These are phyloP conservation scores for Apostichopus japonicus DNA, from an alignment of 35 echinoderm and acorn worm species.

Conservation along the genomic window DNA sequence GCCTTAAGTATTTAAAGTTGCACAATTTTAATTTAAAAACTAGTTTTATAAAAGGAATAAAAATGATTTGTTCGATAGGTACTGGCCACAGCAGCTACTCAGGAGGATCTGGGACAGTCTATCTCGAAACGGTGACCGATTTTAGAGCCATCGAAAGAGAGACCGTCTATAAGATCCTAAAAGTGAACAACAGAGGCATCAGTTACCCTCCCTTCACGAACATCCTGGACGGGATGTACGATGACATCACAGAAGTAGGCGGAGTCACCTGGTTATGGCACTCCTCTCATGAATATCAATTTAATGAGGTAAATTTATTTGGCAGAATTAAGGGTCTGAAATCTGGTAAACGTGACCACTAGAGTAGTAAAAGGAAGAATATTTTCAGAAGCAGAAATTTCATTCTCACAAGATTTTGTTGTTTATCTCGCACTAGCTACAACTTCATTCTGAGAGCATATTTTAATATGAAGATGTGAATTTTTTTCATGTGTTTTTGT, in stretches of 20 bases:
- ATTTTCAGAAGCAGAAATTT: too few species aligned
- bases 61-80: background rate
- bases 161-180: conserved; percentile 71
- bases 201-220: conserved; percentile 65
- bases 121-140: conserved; percentile 63
- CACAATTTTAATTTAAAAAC: background rate
- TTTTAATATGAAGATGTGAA: too few species aligned
- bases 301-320: conserved; percentile 71
- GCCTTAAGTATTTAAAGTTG: too few species aligned
- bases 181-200: conserved; percentile 77
- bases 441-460: too few species aligned
- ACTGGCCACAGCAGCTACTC: conserved; percentile 54
- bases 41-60: background rate
- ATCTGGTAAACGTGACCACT: too few species aligned
- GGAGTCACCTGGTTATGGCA: conserved; percentile 90
- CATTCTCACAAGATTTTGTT: too few species aligned
- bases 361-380: too few species aligned
- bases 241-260: conserved; percentile 76
- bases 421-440: too few species aligned
- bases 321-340: too few species aligned
- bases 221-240: conserved; percentile 73
- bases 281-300: conserved; percentile 68
- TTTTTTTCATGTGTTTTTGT: too few species aligned
- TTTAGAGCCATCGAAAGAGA: conserved; percentile 10
- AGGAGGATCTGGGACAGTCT: conserved; percentile 85